Base-by-base conservation (phyloP, 1,140 invertebrate species). In the Microplitis mediator region DNA sequence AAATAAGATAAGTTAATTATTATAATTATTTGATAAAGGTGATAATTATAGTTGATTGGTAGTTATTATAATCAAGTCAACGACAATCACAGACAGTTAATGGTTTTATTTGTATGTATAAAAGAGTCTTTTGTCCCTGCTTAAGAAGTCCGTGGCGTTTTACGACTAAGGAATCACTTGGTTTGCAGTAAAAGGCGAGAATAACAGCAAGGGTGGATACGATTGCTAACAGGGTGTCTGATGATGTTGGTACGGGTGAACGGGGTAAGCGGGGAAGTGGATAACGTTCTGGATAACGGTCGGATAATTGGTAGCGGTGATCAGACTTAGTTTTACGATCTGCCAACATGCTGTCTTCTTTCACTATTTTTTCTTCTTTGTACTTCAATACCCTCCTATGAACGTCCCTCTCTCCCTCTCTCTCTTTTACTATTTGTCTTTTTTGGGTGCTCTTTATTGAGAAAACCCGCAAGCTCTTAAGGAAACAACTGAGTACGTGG, bases 301-400 rank as follows among this genome's bases (percentile, higher is more conserved):
- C 76, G 85, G 84, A 87, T 87, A 87, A 87, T 87, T 87, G 85
- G 85, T 84, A 82, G 77, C 79, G 83, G 85, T 86, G 84, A 87
- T 87, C 86, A 86, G 84, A 82, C 79, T 81, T 77, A 83, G 80
- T 87, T 87, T 87, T 87, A 87, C 84, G 86, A 86, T 82, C 82
- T 76, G 75, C 74, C 78, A 83, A 86, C 85, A 86, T 78, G 82
- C 83, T 76, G 77, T 79, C 78, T 74, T 63, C 77, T 58, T 54
- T 66, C 13, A 65, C 51, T 60, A 58, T 60, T 52, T 61, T 23
- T 62, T 14, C 16, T 66, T 77, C 71, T 71, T 56, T 73, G 74
- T 36, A 64, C 64, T 64, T 71, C 50, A 34, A 31, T 36, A 50
- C 54, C 51, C 54, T 74, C 71, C 54, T 65, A 8, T 56, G 51